These are phyloP conservation scores for Beaufortia kweichowensis DNA, from an alignment of 2,113 vertebrate species.

Conservation along the genomic window DNA sequence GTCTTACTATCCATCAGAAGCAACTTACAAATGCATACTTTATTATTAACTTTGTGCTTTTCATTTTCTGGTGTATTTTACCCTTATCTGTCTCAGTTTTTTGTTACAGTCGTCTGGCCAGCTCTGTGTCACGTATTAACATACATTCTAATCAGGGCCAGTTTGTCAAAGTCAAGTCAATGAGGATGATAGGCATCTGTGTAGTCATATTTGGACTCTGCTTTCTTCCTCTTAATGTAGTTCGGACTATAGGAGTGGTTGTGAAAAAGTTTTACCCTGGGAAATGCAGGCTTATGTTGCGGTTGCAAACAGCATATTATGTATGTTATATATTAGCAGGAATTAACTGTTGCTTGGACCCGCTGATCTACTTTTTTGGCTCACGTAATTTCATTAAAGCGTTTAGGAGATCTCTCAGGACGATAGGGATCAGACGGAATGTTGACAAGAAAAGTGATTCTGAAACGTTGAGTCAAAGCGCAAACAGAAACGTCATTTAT, in stretches of 20 bases:
- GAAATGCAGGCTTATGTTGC: constrained; percentile 42
- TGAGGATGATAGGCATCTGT: constrained; percentile 63
- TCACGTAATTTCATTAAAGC: constrained; percentile 54
- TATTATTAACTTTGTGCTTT: constrained; percentile 60
- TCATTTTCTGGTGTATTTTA: constrained; percentile 63
- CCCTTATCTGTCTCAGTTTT: constrained; percentile 63
- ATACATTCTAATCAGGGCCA: constrained; percentile 60
- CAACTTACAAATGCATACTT: constrained; percentile 57
- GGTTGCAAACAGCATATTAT: constrained; percentile 57
- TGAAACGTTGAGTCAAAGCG: constrained; percentile 37
- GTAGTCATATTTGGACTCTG: constrained; percentile 69
- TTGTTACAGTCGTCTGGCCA: constrained; percentile 65
- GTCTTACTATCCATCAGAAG: constrained; percentile 68
- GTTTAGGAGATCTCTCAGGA: constrained; percentile 50
- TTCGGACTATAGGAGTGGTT: constrained; percentile 58
- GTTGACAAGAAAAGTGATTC: constrained; percentile 44
- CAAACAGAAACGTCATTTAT: constrained; percentile 32
- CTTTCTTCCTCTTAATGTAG: constrained; percentile 70
- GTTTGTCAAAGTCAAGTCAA: constrained; percentile 67
- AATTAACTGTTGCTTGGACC: constrained; percentile 65
- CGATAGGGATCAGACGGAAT: neutral
- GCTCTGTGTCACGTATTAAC: constrained; percentile 61
- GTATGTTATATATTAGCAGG: constrained; percentile 56
- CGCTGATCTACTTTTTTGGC: constrained; percentile 59
- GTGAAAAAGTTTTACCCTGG: constrained; percentile 45